Conservation (phyloP, 2,888 invertebrate species). For the Leptinotarsa tumamoca region DNA sequence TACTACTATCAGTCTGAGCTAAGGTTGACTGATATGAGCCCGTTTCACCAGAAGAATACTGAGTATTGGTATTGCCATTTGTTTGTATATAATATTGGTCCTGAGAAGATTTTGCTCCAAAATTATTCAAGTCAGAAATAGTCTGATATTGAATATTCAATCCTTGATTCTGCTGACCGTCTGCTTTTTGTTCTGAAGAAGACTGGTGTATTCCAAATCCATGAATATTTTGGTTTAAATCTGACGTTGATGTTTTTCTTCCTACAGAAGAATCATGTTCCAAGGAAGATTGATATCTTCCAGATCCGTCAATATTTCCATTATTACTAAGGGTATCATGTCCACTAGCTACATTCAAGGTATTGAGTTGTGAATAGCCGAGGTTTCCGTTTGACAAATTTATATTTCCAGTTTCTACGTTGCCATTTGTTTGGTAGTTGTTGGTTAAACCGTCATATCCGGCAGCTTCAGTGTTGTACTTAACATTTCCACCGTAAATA, state of each 20-base stretch:
- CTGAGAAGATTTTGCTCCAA: constrained; percentile 28
- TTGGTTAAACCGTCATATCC: not conserved
- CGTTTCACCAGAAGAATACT: not conserved
- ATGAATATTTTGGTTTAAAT: not conserved
- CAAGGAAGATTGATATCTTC: not conserved
- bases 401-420: too few relatives aligned
- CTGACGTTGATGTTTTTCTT: not conserved
- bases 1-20: not conserved
- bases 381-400: too few relatives aligned
- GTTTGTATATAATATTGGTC: constrained; percentile 2
- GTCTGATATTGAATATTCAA: constrained; percentile 4
- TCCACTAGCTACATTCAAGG: not conserved
- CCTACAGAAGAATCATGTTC: not conserved
- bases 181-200: not conserved
- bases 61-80: not conserved
- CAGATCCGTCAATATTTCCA: not conserved
- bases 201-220: constrained; percentile 5
- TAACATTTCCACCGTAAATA: constrained; percentile 28
- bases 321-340: too few relatives aligned
- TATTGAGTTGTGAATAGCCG: not conserved
- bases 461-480: constrained; percentile 4
- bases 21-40: not conserved
- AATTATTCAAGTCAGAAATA: constrained; percentile 8
- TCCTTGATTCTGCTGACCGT: constrained; percentile 15
- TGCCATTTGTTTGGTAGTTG: not conserved